Conservation (phyloP, 2,113 vertebrate genomes). For the Arenaria interpres region DNA sequence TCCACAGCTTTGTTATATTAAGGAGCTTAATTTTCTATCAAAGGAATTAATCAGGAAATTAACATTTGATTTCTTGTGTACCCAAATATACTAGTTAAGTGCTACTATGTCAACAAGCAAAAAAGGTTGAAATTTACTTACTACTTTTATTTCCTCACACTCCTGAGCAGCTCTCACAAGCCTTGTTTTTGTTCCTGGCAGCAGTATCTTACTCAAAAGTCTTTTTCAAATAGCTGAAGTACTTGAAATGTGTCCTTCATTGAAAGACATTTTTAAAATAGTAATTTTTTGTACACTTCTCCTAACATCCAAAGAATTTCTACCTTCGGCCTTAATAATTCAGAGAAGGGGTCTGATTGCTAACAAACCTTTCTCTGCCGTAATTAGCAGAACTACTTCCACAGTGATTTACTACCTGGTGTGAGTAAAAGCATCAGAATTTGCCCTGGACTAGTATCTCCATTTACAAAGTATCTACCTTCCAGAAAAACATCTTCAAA, state of each 20-base stretch:
- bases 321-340: neutral
- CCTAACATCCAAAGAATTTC: neutral
- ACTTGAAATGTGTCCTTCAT: neutral
- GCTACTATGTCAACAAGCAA: neutral
- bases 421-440: neutral
- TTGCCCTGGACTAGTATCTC: neutral
- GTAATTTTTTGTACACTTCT: neutral
- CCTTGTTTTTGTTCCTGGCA: neutral
- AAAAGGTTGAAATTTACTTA: neutral
- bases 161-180: neutral
- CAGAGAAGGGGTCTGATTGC: neutral
- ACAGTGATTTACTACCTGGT: neutral
- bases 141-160: neutral
- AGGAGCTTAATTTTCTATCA: neutral
- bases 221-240: neutral
- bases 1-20: neutral
- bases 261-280: neutral
- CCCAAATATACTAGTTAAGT: neutral
- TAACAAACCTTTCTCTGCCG: neutral
- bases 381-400: neutral
- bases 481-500: neutral
- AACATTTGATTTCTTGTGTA: neutral
- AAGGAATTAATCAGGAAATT: neutral
- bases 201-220: neutral
- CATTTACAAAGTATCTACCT: neutral